A percentile compares a stretch with the other conserved stretches of the same genome.
These are phyloP conservation scores for Lophochroa leadbeateri DNA, from an alignment of 2,113 vertebrate species.

Conservation along the genomic window DNA sequence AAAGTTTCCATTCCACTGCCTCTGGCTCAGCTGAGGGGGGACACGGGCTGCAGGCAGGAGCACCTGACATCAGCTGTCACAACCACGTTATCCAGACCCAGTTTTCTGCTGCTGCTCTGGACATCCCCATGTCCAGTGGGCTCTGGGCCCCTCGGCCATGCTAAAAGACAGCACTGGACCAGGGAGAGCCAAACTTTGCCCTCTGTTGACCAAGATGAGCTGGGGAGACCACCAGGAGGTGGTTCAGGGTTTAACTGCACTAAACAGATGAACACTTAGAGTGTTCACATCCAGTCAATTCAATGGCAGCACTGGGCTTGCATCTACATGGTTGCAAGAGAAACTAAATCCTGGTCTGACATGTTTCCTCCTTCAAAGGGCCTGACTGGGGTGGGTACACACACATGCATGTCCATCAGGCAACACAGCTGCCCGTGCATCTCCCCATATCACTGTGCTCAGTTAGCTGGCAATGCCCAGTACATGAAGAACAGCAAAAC, in stretches of 20 bases:
- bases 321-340: background rate
- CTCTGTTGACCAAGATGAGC: background rate
- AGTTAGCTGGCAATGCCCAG: background rate
- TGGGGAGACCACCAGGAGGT: background rate
- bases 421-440: background rate
- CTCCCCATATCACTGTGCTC: background rate
- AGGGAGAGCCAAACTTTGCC: background rate
- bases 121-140: accelerated
- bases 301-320: background rate
- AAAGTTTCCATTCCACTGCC: background rate
- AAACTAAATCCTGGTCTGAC: background rate
- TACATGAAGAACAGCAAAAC: accelerated
- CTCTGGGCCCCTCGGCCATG: background rate
- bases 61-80: background rate
- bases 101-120: background rate
- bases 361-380: background rate
- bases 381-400: background rate
- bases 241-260: background rate
- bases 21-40: background rate
- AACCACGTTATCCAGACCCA: accelerated
- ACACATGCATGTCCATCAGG: background rate
- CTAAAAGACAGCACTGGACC: background rate
- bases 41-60: background rate
- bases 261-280: background rate
- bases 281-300: background rate